Evolutionary conservation across 2,888 invertebrate genomes (phyloP).

Genomic region (Blastobasis adustella): DNA sequence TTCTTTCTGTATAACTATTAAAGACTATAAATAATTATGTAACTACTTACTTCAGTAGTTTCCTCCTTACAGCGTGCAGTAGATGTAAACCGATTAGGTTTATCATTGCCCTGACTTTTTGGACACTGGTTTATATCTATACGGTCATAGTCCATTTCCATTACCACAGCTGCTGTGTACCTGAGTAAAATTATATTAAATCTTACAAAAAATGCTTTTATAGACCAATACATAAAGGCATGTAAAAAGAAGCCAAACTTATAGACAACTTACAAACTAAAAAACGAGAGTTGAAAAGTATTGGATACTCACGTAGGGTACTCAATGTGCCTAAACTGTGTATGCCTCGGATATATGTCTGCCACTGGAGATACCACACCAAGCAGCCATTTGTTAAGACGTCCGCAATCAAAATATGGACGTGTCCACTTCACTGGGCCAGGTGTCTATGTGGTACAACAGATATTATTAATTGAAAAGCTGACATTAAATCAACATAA

Average conservation of each 20-base stretch:
- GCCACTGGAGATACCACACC: slow-evolving; percentile 95
- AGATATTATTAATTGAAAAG: background rate
- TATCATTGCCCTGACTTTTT: slow-evolving; percentile 87
- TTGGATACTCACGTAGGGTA: slow-evolving; percentile 86
- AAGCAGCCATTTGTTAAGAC: slow-evolving; percentile 96
- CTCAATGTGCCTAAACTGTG: slow-evolving; percentile 93
- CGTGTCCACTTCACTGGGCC: slow-evolving; percentile 96
- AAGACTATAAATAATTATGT: background rate
- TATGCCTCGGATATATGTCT: slow-evolving; percentile 95
- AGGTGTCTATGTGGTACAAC: slow-evolving; percentile 53
- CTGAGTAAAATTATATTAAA: slow-evolving; percentile 46
- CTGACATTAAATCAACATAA: background rate
- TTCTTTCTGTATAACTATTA: too few species aligned
- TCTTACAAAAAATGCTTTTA: background rate
- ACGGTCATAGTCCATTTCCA: slow-evolving; percentile 97
- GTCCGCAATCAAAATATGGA: slow-evolving; percentile 97
- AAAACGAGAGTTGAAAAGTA: too few species aligned
- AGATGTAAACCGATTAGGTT: slow-evolving; percentile 90
- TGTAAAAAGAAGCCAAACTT: too few species aligned
- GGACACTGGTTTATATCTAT: slow-evolving; percentile 99
- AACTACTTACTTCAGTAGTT: slow-evolving; percentile 83
- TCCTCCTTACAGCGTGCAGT: slow-evolving; percentile 94
- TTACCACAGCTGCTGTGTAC: slow-evolving; percentile 92
- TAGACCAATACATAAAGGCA: too few species aligned
- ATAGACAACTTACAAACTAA: too few species aligned